Evolutionary conservation across 1,140 invertebrate genomes (phyloP).

Genomic region (Drosophila triauraria): DNA sequence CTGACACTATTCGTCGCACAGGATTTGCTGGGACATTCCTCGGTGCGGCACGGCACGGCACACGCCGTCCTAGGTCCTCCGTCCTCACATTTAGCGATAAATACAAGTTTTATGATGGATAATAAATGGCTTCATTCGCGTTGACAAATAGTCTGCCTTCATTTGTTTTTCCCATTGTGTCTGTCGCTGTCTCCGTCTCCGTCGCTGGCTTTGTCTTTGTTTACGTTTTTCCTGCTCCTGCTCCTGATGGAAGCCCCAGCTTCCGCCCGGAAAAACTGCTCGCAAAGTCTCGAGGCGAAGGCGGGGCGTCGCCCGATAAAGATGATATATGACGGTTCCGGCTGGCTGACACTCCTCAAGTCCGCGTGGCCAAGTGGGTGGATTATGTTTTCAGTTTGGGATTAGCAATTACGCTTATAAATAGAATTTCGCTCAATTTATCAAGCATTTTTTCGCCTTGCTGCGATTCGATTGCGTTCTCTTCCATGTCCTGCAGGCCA

Average conservation of each 20-base stretch:
- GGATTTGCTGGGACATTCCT: slow-evolving; percentile 67
- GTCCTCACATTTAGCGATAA: slow-evolving; percentile 69
- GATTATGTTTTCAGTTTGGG: slow-evolving; percentile 82
- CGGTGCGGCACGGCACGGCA: neutral
- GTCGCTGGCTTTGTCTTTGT: slow-evolving; percentile 32
- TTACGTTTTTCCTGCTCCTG: slow-evolving; percentile 32
- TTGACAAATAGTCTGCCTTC: slow-evolving; percentile 84
- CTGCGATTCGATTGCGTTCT: neutral
- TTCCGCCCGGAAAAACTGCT: slow-evolving; percentile 44
- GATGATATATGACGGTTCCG: slow-evolving; percentile 70
- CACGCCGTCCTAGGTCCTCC: slow-evolving; percentile 12
- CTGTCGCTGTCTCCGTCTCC: slow-evolving; percentile 33
- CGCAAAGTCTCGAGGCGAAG: neutral
- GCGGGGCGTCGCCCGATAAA: slow-evolving; percentile 59
- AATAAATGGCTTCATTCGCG: slow-evolving; percentile 85
- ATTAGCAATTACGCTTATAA: slow-evolving; percentile 84
- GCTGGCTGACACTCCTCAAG: slow-evolving; percentile 48
- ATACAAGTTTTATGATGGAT: slow-evolving; percentile 85
- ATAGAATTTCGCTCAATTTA: slow-evolving; percentile 77
- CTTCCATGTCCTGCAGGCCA: slow-evolving; percentile 27
- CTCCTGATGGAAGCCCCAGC: slow-evolving; percentile 9
- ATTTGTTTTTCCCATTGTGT: slow-evolving; percentile 63
- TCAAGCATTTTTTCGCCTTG: slow-evolving; percentile 53
- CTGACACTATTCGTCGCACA: slow-evolving; percentile 61
- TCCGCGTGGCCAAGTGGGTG: slow-evolving; percentile 72